Evolutionary conservation across 2,888 invertebrate genomes (phyloP).

Genomic region (Xanthorhoe spadicearia): DNA sequence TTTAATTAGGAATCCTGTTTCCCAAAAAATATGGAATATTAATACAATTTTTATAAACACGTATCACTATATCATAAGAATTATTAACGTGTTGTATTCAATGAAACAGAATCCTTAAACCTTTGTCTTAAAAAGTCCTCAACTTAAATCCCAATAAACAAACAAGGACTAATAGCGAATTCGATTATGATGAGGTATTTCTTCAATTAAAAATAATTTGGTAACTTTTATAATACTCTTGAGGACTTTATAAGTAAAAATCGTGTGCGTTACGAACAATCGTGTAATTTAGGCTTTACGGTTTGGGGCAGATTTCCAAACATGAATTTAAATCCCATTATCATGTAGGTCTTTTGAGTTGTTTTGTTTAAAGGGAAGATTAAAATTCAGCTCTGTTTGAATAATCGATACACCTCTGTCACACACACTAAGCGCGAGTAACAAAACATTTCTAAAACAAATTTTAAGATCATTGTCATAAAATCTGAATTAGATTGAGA

Average conservation of each 20-base stretch:
- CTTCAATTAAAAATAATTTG: conserved; percentile 9
- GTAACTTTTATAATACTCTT: conserved; percentile 19
- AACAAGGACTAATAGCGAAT: not conserved
- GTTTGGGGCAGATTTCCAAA: conserved; percentile 37
- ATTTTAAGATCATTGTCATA: conserved; percentile 17
- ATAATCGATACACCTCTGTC: conserved; percentile 15
- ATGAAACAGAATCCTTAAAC: conserved; percentile 37
- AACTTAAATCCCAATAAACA: not conserved
- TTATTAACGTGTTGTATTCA: conserved; percentile 24
- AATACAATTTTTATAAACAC: conserved; percentile 25
- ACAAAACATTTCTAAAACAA: conserved; percentile 12
- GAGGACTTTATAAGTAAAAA: conserved; percentile 48
- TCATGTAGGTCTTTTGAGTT: not conserved
- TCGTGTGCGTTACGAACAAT: conserved; percentile 45
- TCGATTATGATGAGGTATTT: not conserved
- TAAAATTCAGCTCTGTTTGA: conserved; percentile 18
- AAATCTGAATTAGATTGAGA: conserved; percentile 25
- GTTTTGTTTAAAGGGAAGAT: not conserved
- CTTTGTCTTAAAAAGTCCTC: conserved; percentile 34
- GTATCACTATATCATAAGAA: conserved; percentile 38
- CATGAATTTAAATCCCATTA: conserved; percentile 12
- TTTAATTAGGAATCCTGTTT: conserved; percentile 23
- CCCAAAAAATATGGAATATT: conserved; percentile 23
- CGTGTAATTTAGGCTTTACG: conserved; percentile 35
- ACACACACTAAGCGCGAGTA: conserved; percentile 8